These are phyloP conservation scores for Isotomurus palustris DNA, from an alignment of 2,888 invertebrate species.

Conservation along the genomic window DNA sequence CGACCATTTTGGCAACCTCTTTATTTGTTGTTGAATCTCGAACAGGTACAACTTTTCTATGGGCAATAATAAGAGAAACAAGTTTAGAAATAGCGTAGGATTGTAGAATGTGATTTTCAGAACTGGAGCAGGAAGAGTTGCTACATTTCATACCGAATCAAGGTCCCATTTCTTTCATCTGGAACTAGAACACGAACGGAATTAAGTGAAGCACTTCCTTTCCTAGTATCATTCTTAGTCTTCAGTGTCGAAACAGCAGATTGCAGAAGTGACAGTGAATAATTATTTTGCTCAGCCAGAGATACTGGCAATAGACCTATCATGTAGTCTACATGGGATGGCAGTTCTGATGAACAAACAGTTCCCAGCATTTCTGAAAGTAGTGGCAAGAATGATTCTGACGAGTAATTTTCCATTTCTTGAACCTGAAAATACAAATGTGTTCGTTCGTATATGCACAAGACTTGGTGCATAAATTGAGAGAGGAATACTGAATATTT, in stretches of 20 bases:
- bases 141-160: conserved; percentile 59
- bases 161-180: conserved; percentile 86
- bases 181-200: conserved; percentile 67
- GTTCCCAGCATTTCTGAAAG: conserved; percentile 57
- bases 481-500: not conserved
- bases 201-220: conserved; percentile 39
- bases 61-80: too few relatives aligned
- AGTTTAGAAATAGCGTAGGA: too few relatives aligned
- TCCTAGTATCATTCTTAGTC: conserved; percentile 32
- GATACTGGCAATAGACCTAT: conserved; percentile 87
- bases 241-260: conserved; percentile 62
- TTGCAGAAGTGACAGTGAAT: conserved; percentile 88
- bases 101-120: not conserved
- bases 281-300: conserved; percentile 87
- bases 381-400: conserved; percentile 85
- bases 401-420: conserved; percentile 62
- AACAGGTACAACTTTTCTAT: conserved; percentile 76
- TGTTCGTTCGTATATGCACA: not conserved
- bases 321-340: conserved; percentile 81
- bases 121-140: too few relatives aligned
- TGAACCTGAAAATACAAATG: conserved; percentile 59
- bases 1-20: conserved; percentile 89
- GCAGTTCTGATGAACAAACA: conserved; percentile 34
- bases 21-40: conserved; percentile 87
- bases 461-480: not conserved